Percentiles rank a stretch among this genome's conserved stretches.
Conservation (phyloP, 1,140 invertebrate species). For the Gonioctena quinquepunctata region DNA sequence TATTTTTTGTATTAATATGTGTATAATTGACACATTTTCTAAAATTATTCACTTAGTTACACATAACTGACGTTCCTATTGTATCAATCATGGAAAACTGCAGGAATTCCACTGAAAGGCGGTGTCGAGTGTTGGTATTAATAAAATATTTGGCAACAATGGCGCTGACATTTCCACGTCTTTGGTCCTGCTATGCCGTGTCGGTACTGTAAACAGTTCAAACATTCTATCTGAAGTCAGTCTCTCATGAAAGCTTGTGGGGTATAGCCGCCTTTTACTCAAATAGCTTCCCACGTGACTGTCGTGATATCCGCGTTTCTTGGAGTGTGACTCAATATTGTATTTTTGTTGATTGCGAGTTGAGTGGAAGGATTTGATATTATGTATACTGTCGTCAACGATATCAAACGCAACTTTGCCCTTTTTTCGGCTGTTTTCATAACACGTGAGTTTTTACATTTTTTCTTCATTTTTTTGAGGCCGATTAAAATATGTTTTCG, state of each 20-base stretch:
- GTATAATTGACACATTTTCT: too few relatives aligned
- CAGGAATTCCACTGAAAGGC: too few relatives aligned
- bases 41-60: too few relatives aligned
- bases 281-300: constrained; percentile 30
- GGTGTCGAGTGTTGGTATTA: too few relatives aligned
- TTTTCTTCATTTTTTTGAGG: too few relatives aligned
- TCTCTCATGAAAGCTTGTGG: constrained; percentile 6
- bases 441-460: constrained; percentile 36
- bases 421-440: constrained; percentile 44
- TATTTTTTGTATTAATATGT: too few relatives aligned
- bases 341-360: constrained; percentile 2
- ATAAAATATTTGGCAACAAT: not conserved
- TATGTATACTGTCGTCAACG: constrained; percentile 48
- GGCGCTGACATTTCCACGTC: not conserved
- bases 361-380: constrained; percentile 22
- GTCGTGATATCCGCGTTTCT: constrained; percentile 23
- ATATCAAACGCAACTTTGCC: constrained; percentile 45
- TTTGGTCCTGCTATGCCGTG: too few relatives aligned
- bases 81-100: too few relatives aligned
- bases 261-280: not conserved
- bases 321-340: not conserved
- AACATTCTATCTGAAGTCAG: constrained; percentile 21
- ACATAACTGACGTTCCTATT: too few relatives aligned
- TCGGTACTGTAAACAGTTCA: not conserved
- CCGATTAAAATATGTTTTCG: too few relatives aligned